These are phyloP conservation scores for Stenodera caucasica DNA, from an alignment of 2,888 invertebrate species.

Conservation along the genomic window DNA sequence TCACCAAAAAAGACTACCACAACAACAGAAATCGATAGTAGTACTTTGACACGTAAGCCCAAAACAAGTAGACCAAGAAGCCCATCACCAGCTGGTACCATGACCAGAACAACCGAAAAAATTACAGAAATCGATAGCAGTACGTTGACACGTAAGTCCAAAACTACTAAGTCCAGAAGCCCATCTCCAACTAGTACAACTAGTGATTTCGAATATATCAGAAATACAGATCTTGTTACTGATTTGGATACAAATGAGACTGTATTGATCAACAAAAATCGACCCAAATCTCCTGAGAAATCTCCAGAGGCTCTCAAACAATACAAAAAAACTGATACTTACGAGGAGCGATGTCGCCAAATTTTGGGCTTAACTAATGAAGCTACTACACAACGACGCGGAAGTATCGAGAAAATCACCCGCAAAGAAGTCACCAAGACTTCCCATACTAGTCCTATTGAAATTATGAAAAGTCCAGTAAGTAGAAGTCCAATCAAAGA, in stretches of 20 bases:
- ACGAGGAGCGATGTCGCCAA: conserved; percentile 71
- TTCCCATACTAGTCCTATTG: conserved; percentile 1
- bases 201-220: conserved; percentile 59
- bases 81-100: conserved; percentile 36
- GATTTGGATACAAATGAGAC: conserved; percentile 48
- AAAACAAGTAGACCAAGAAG: conserved; percentile 30
- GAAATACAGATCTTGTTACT: conserved; percentile 44
- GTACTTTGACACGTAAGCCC: conserved; percentile 35
- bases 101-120: too few relatives aligned
- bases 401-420: conserved; percentile 30
- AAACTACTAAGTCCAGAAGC: conserved; percentile 29
- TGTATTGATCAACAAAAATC: conserved; percentile 22
- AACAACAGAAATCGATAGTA: not conserved
- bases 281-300: conserved; percentile 25
- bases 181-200: conserved; percentile 48
- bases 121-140: not conserved
- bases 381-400: conserved; percentile 38
- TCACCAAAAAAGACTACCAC: conserved; percentile 39
- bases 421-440: conserved; percentile 8
- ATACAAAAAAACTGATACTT: conserved; percentile 69
- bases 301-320: conserved; percentile 53
- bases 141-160: conserved; percentile 35
- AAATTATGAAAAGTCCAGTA: conserved; percentile 11
- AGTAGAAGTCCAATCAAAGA: not conserved
- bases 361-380: conserved; percentile 66